These are phyloP conservation scores for Chaetodon trifasciatus DNA, from an alignment of 2,797 vertebrate species.

Conservation along the genomic window DNA sequence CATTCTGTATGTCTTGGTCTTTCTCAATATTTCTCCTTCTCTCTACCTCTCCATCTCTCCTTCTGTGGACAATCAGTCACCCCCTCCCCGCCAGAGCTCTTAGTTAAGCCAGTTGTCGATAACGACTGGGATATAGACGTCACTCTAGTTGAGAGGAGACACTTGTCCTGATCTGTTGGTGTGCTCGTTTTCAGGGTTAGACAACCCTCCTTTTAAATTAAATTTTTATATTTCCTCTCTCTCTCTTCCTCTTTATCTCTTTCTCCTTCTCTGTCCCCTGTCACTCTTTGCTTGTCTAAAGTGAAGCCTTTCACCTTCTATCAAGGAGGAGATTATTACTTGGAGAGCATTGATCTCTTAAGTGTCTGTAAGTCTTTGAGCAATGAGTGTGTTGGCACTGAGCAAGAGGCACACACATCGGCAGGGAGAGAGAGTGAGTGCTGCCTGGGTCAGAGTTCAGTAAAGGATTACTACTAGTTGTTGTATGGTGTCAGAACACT, in stretches of 20 bases:
- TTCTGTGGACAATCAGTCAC: slow-evolving; percentile 75
- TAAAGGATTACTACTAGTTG: slow-evolving; percentile 72
- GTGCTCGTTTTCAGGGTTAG: slow-evolving; percentile 48
- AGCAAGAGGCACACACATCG: slow-evolving; percentile 47
- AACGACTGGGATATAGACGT: slow-evolving; percentile 85
- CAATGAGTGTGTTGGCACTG: slow-evolving; percentile 56
- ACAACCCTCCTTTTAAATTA: slow-evolving; percentile 24
- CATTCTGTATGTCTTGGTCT: slow-evolving; percentile 27
- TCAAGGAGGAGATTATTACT: slow-evolving; percentile 89
- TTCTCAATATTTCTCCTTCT: slow-evolving; percentile 21
- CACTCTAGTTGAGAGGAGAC: slow-evolving; percentile 80
- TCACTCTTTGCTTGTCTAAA: slow-evolving; percentile 62
- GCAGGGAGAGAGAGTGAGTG: slow-evolving; percentile 45
- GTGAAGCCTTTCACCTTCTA: slow-evolving; percentile 84
- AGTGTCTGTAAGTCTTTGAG: slow-evolving; percentile 71
- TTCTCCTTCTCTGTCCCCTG: slow-evolving; percentile 38
- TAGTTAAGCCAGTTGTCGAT: slow-evolving; percentile 88
- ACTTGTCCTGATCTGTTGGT: slow-evolving; percentile 77
- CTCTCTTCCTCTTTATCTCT: slow-evolving; percentile 22
- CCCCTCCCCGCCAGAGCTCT: slow-evolving; percentile 75
- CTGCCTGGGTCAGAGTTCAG: slow-evolving; percentile 72
- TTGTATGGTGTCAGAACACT: slow-evolving; percentile 65
- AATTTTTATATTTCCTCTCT: slow-evolving; percentile 35
- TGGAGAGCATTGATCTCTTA: slow-evolving; percentile 84
- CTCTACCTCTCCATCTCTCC: slow-evolving; percentile 14